phyloP scores from a whole-genome alignment of 2,113 vertebrate genomes.

The Colinus virginianus region DNA sequence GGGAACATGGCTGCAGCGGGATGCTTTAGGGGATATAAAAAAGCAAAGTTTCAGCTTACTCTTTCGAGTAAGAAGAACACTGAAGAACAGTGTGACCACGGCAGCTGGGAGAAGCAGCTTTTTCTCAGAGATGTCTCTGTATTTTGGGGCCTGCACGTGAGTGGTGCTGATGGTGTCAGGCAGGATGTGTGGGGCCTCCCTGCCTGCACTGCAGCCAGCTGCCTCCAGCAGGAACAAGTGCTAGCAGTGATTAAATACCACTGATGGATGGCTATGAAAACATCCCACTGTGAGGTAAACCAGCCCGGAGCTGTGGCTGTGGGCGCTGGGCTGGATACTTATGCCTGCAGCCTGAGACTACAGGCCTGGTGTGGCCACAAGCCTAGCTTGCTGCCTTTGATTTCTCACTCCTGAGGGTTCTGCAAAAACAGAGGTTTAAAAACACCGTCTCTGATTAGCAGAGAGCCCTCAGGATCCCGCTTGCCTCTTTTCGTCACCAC shows the following conservation, averaged over 20 bases:
- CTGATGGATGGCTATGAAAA: background rate
- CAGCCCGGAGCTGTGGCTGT: rapidly evolving
- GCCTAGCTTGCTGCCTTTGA: background rate
- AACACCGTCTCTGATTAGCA: background rate
- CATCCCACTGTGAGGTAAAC: background rate
- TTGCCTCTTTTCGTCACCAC: rapidly evolving
- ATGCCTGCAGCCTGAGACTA: rapidly evolving
- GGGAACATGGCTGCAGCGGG: rapidly evolving
- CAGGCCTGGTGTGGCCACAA: rapidly evolving
- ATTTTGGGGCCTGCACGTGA: background rate
- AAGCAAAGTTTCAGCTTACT: background rate
- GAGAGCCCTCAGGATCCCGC: background rate
- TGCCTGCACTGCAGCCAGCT: background rate
- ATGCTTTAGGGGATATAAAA: background rate
- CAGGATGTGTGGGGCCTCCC: constrained; percentile 35
- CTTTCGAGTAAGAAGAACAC: background rate
- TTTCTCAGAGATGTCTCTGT: background rate
- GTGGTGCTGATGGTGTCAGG: background rate
- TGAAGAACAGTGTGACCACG: background rate
- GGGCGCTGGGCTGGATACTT: rapidly evolving
- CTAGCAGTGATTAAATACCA: background rate
- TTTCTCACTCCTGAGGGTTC: background rate
- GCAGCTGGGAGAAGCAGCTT: background rate
- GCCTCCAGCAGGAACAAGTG: constrained; percentile 10
- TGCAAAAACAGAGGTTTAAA: background rate